Evolutionary conservation across 1,140 invertebrate species (phyloP), one percentile per base, ranked within the genome.

Genomic region (Liolophura sinensis): DNA sequence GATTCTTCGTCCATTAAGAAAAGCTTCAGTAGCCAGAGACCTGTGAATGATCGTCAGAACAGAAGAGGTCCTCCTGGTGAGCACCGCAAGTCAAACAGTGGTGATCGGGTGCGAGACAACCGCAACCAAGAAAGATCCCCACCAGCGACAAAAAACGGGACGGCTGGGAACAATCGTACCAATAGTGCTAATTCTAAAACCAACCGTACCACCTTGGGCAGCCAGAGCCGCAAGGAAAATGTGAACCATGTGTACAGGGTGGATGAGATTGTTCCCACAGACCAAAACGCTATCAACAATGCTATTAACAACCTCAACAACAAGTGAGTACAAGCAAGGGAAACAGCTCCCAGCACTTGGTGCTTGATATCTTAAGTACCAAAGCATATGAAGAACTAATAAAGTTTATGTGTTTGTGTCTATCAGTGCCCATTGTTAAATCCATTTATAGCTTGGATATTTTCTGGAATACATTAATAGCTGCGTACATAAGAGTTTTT

Each of bases 251-350:
- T 89, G 1, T 89, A 87, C 76, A 83, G 87, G 64, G 85, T 89
- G 15, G 88, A 89, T 70, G 87, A 89, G 64, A 86, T 89, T 12
- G 88, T 89, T 40, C 73, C 87, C 3, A 85, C 82, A 69, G 88
- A 89, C 82, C 86, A 86, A 27, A 87, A 84, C 73, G 78, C 87
- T 16, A 86, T 89, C 12, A 86, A 87, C 72, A 88, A 89, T 82
- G 88, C 84, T 47, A 80, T 89, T 56, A 88, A 82, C 77, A 88
- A 82, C 72, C 84, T 85, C 65, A 76, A 71, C 71, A 68, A 71
- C 58, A 76, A 78, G 78, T 73, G 69, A 72, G 68, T 73, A 57
- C 20, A 40, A 40, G 3, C 31, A 40, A 9, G 31, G 31, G 31
- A 40, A 9, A 40, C 9, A 40, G 9, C 31, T 40, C 3, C 31